Percentiles rank a stretch among this genome's conserved stretches.
These are phyloP conservation scores for Lathronympha strigana DNA, from an alignment of 2,888 invertebrate genomes.

Conservation along the genomic window DNA sequence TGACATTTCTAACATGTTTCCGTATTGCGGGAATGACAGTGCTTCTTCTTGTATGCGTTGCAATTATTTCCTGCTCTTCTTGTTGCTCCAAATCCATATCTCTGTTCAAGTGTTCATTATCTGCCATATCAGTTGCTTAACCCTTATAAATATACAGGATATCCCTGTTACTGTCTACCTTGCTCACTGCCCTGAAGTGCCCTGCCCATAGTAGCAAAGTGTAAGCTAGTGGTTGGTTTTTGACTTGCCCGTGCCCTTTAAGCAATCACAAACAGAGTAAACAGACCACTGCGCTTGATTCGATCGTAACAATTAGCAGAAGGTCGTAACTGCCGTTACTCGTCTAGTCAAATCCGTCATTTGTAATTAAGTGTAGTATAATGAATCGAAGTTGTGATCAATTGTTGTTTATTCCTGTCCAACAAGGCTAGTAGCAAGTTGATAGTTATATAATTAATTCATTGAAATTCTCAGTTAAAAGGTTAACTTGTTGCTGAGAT, in stretches of 20 bases:
- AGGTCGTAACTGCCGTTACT: slow-evolving; percentile 43
- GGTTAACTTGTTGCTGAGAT: background rate
- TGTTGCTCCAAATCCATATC: no score
- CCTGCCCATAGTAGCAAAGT: no score
- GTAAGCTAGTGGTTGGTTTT: background rate
- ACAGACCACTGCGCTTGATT: slow-evolving; percentile 52
- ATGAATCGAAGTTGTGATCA: slow-evolving; percentile 35
- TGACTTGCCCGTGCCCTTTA: background rate
- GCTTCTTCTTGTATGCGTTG: no score
- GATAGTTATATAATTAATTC: slow-evolving; percentile 3
- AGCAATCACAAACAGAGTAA: background rate
- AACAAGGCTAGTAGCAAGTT: slow-evolving; percentile 12
- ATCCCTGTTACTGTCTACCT: no score
- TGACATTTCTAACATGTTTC: no score
- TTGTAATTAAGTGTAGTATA: slow-evolving; percentile 6
- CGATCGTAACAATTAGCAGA: slow-evolving; percentile 62
- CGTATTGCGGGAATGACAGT: no score
- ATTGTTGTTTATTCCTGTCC: slow-evolving; percentile 32
- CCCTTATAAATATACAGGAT: no score
- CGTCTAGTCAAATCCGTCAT: background rate
- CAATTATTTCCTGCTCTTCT: no score
- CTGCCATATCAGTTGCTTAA: no score
- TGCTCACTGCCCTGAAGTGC: no score
- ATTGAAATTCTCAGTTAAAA: background rate
- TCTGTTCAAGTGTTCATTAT: no score